These are phyloP conservation scores for Adoxophyes honmai DNA, from an alignment of 1,140 invertebrate genomes.

Conservation along the genomic window DNA sequence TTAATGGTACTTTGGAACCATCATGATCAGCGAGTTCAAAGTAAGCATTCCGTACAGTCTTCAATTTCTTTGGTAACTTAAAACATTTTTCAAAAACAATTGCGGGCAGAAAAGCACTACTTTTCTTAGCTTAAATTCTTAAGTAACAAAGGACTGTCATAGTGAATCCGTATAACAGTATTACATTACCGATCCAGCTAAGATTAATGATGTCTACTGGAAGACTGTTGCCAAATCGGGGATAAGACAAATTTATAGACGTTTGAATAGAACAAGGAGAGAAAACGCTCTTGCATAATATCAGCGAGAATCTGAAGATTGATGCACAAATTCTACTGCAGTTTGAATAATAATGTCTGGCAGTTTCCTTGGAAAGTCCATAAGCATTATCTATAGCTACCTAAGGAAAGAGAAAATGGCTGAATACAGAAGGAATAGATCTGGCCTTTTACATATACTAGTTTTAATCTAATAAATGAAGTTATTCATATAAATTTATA, in stretches of 20 bases:
- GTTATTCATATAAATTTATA: too few species aligned
- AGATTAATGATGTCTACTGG: constrained; percentile 31
- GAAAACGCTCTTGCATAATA: constrained; percentile 10
- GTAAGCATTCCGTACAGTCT: too few species aligned
- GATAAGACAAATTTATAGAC: constrained; percentile 7
- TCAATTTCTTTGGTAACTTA: too few species aligned
- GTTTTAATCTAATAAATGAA: too few species aligned
- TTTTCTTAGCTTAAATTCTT: background rate
- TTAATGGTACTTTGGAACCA: too few species aligned
- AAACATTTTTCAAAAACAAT: too few species aligned
- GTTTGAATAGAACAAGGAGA: background rate
- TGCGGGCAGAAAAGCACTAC: background rate
- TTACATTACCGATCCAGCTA: constrained; percentile 5
- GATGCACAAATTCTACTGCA: constrained; percentile 22
- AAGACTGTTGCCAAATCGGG: background rate
- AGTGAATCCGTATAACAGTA: background rate
- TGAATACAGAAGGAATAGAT: too few species aligned
- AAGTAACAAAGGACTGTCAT: background rate
- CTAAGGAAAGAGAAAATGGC: too few species aligned
- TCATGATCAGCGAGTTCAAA: too few species aligned
- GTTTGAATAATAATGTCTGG: background rate
- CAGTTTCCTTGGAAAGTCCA: too few species aligned
- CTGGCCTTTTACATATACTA: too few species aligned
- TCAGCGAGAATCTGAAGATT: constrained; percentile 35
- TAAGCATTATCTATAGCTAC: too few species aligned